Evolutionary conservation across 2,113 vertebrate genomes (phyloP), one percentile per base, ranked within the genome.

Genomic region (Danionella cerebrum): DNA sequence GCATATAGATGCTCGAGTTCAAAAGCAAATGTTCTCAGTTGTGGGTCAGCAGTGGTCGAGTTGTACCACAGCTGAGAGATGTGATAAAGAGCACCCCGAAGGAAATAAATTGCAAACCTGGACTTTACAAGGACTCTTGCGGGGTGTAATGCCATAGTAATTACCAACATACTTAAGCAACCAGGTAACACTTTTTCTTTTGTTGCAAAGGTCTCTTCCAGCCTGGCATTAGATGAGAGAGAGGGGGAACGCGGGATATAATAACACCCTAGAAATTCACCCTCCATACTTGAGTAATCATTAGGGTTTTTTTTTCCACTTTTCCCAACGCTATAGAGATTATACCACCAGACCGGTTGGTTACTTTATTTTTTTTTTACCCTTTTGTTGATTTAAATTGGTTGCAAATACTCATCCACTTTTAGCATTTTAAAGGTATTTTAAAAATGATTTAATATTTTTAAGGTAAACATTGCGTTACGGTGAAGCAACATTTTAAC

Each of bases 81-180:
- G 85, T 88, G 80, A 88, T 72, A 79, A 75, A 74, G 83, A 72
- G 84, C 87, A 87, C 84, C 79, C 81, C 73, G 63, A 85, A 83
- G 81, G 84, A 89, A 85, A 69, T 47, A 88, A 88, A 72, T 80
- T 62, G 45, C 55, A 54, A 65, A 70, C 36, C 71, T 64, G 33
- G 65, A 65, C 50, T 57, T 60, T 68, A 33, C 60, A 13, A 53
- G 65, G 68, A 65, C 64, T 69, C 78, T 55, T 70, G 51, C 50
- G 21, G 60, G 39, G 57, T 67, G 55, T 76, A 78, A 74, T 78
- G 73, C 66, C 62, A 48, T 52, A 60, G 69, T 76, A 78, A 78
- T 78, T 78, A 73, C 55, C 54, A 73, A 72, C 71, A 68, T 66
- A 58, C 67, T 70, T 74, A 45, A 70, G 66, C 53, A 60, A 36